Percentiles rank a stretch among this genome's conserved stretches.
These are phyloP conservation scores for Liolophura sinensis DNA, from an alignment of 1,140 invertebrate species.

Conservation along the genomic window DNA sequence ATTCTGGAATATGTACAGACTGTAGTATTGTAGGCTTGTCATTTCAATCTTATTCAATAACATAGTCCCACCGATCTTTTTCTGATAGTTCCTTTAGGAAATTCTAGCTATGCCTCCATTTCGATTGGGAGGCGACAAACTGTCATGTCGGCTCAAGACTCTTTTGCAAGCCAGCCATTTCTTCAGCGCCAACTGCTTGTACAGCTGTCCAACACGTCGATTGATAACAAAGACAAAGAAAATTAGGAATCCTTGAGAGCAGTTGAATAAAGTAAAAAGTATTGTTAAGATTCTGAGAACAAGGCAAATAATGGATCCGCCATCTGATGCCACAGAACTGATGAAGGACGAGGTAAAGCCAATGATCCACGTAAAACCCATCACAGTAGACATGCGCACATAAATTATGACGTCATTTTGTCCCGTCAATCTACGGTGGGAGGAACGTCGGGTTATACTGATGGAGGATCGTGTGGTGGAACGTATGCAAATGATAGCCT, in stretches of 20 bases:
- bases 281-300: slow-evolving; percentile 38
- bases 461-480: slow-evolving; percentile 46
- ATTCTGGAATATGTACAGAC: too few species aligned
- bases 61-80: too few species aligned
- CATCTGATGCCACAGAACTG: slow-evolving; percentile 30
- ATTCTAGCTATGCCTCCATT: too few species aligned
- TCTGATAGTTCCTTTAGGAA: too few species aligned
- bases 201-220: slow-evolving; percentile 38
- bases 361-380: slow-evolving; percentile 61
- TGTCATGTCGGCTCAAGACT: too few species aligned
- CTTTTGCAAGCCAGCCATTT: too few species aligned
- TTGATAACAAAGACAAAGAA: slow-evolving; percentile 54
- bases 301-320: slow-evolving; percentile 30
- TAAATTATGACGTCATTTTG: slow-evolving; percentile 64
- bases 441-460: slow-evolving; percentile 18
- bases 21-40: too few species aligned
- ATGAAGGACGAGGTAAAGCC: slow-evolving; percentile 52
- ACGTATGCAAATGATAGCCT: slow-evolving; percentile 62
- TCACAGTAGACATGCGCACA: slow-evolving; percentile 61
- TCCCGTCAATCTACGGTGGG: slow-evolving; percentile 31
- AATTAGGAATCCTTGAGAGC: slow-evolving; percentile 53
- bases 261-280: slow-evolving; percentile 51
- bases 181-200: slow-evolving; percentile 15
- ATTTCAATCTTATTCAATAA: too few species aligned
- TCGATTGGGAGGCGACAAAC: too few species aligned